These are phyloP conservation scores for Pipistrellus pipistrellus DNA, from an alignment of 2,797 vertebrate genomes.

Conservation along the genomic window DNA sequence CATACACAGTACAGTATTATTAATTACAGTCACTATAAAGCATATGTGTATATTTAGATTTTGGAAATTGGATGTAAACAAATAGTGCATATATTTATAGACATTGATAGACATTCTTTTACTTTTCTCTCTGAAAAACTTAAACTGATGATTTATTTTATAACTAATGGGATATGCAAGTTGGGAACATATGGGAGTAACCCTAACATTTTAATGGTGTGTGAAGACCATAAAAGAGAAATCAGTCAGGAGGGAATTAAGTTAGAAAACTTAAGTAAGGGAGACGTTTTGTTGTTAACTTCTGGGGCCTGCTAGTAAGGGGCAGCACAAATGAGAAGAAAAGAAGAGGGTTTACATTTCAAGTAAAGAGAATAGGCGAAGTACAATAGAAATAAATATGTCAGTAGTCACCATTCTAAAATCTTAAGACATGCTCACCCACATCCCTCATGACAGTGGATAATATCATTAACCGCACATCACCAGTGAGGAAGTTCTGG, in stretches of 20 bases:
- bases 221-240: background rate
- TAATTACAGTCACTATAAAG: conserved; percentile 44
- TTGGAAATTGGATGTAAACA: conserved; percentile 49
- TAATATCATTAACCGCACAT: conserved; percentile 19
- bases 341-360: conserved; percentile 12
- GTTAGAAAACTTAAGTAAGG: background rate
- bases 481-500: background rate
- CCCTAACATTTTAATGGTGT: background rate
- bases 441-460: background rate
- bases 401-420: background rate
- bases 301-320: background rate
- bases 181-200: background rate
- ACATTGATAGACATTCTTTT: background rate
- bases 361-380: conserved; percentile 6
- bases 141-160: conserved; percentile 25
- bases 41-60: background rate
- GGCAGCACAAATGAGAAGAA: background rate
- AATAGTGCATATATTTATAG: background rate
- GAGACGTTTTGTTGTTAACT: background rate
- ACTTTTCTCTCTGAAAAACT: conserved; percentile 38
- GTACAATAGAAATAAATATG: conserved; percentile 19
- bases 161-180: background rate
- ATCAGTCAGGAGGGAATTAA: background rate
- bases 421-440: background rate
- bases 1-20: background rate